Evolutionary conservation across 2,888 invertebrate genomes (phyloP).

Genomic region (Epinotia nisella): DNA sequence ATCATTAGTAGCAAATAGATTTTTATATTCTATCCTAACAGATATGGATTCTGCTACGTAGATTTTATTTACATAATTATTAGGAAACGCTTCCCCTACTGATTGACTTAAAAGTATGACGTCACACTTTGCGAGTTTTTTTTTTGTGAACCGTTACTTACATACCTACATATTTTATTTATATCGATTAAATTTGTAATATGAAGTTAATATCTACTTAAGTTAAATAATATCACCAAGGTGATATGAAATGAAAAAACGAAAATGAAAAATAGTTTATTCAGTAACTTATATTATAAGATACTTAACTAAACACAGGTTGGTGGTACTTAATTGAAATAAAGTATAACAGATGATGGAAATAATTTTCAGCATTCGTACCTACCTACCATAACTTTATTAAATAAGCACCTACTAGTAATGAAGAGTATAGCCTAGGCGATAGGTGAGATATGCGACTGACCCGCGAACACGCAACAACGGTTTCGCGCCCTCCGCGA

Average conservation of each 20-base stretch:
- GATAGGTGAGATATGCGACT: conserved; percentile 19
- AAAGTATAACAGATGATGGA: neutral
- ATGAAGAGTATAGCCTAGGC: neutral
- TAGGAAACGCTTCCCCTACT: too few relatives aligned
- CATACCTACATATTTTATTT: neutral
- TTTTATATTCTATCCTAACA: conserved; percentile 20
- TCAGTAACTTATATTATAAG: too few relatives aligned
- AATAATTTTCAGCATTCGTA: neutral
- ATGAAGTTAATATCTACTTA: neutral
- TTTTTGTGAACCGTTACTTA: neutral
- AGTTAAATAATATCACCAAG: too few relatives aligned
- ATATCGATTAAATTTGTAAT: neutral
- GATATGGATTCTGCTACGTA: neutral
- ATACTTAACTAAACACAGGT: too few relatives aligned
- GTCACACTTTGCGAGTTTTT: too few relatives aligned
- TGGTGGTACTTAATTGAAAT: too few relatives aligned
- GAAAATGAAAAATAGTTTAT: too few relatives aligned
- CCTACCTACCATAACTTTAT: neutral
- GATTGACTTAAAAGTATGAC: too few relatives aligned
- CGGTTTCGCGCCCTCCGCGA: conserved; percentile 52
- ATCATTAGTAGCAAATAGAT: neutral
- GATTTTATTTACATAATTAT: neutral
- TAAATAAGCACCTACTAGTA: neutral
- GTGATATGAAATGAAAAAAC: too few relatives aligned
- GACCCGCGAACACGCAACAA: conserved; percentile 13